Evolutionary conservation across 2,113 vertebrate species (phyloP), one percentile per base, ranked within the genome.

Genomic region (Bothrops jararaca): DNA sequence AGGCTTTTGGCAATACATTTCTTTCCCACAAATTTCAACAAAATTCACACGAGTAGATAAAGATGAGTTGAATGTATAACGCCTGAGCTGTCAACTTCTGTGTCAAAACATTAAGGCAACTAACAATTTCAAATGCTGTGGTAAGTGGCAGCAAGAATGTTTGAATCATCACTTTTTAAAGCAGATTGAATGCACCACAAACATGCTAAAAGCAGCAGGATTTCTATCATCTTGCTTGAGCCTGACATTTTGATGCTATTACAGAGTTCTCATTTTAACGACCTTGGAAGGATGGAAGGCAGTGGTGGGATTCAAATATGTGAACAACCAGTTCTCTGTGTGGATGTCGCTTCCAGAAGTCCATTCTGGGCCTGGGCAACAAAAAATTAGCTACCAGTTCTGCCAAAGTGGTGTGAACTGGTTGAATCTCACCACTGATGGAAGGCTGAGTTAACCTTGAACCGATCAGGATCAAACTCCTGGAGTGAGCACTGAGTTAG

Each of bases 1-100:
- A 92, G 0, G 0, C 54, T 95, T 94, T 93, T 74, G 88, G 86
- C 29, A 92, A 54, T 24, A n/a, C 60, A 88, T 91, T 53, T 91
- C 92, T 94, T 94, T 96, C 91, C 58, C 18, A 15, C 74, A 91
- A 93, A 96, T 96, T 94, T 95, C 94, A 93, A 89, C 74, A 95
- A 91, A 93, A 92, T 69, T 8, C 24, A 1, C 48, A 90, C 88
- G 34, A 29, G 50, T 39, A 50, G 42, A 54, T 86, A 34, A n/a
- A 13, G 54, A 52, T 53, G 48, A 89, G 29, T 6, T 29, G 39
- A 39, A 42, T 60, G 23, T n/a, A 50, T 15, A 29, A 42, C 23
- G 39, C 88, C 56, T 57, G 56, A 86, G 50, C 57, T 22, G 60
- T 39, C 56, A 39, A 18, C 60, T 42, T 56, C 12, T n/a, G 42